Evolutionary conservation across 2,888 invertebrate species (phyloP), one percentile per base, ranked within the genome.

Genomic region (Drosophila prostipennis): DNA sequence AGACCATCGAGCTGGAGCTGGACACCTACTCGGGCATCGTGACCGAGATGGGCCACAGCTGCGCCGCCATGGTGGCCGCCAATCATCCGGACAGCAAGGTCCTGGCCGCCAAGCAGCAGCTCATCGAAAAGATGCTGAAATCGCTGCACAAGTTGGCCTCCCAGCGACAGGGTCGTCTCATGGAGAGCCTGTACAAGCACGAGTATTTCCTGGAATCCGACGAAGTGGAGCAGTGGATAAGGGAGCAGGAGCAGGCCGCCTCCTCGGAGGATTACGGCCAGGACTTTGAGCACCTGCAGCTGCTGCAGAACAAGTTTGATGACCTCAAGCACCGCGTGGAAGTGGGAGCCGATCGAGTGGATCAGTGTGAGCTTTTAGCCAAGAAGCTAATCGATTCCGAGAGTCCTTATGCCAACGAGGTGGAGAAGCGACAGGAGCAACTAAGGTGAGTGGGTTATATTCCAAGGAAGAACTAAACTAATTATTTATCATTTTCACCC

Each of bases 261-360:
- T 95, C 96, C 53, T 96, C 96, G 60, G 98, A 98, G 87, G 98
- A 98, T 90, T 98, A 97, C 87, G 98, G 98, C 0, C 97, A 97
- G 90, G 98, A 99, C 91, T 98, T 96, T 87, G 98, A 98, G 86
- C 98, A 98, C 92, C 92, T 98, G 54, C 91, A 96, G 95, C 93
- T 96, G 63, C 92, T 98, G 34, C 96, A 97, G 90, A 96, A 96
- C 37, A 98, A 98, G 91, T 98, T 98, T 91, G 97, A 98, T 78
- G 98, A 98, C 90, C 95, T 98, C 56, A 97, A 98, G 71, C 97
- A 96, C 90, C 94, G 96, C 49, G 96, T 98, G 6, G 97, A 98
- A 89, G 95, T 96, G 23, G 98, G 98, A 0, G 95, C 96, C 0
- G 98, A 98, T 89, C 93, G 98, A 63, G 98, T 98, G 90, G 96